These are phyloP conservation scores for Heteromurus nitidus DNA, from an alignment of 2,888 invertebrate species.

Conservation along the genomic window DNA sequence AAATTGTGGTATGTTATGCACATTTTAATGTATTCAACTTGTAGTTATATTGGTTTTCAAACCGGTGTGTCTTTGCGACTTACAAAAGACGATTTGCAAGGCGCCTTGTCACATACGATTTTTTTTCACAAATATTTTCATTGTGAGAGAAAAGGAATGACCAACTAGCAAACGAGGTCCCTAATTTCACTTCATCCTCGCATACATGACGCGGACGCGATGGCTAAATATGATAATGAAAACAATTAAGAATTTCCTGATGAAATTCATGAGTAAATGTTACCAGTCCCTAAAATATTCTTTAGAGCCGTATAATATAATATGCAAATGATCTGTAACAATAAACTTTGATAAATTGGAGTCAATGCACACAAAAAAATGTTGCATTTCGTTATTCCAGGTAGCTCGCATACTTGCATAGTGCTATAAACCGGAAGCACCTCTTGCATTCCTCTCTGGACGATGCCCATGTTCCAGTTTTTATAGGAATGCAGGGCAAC, in stretches of 20 bases:
- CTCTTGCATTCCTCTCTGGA: too few species aligned
- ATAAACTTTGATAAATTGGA: too few species aligned
- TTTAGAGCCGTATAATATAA: too few species aligned
- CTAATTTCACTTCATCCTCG: background rate
- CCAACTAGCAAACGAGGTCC: conserved; percentile 20
- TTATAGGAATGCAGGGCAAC: too few species aligned
- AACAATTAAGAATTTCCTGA: conserved; percentile 5
- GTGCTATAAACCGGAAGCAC: too few species aligned
- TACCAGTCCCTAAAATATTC: too few species aligned
- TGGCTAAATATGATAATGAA: conserved; percentile 18
- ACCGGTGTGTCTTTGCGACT: conserved; percentile 50
- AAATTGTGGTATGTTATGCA: conserved; percentile 9
- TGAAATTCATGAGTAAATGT: conserved; percentile 13
- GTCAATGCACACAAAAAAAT: too few species aligned
- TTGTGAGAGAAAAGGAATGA: conserved; percentile 14
- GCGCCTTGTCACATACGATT: background rate
- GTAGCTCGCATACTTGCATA: too few species aligned
- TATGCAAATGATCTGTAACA: too few species aligned
- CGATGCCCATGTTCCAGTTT: too few species aligned
- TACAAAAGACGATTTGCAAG: too few species aligned
- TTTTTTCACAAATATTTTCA: background rate
- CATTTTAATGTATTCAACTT: background rate
- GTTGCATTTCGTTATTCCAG: too few species aligned
- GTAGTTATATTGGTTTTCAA: conserved; percentile 31
- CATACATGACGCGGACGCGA: background rate